A percentile compares a stretch with the other conserved stretches of the same genome.
These are phyloP conservation scores for Schizaphis graminum DNA, from an alignment of 2,888 invertebrate species.

Conservation along the genomic window DNA sequence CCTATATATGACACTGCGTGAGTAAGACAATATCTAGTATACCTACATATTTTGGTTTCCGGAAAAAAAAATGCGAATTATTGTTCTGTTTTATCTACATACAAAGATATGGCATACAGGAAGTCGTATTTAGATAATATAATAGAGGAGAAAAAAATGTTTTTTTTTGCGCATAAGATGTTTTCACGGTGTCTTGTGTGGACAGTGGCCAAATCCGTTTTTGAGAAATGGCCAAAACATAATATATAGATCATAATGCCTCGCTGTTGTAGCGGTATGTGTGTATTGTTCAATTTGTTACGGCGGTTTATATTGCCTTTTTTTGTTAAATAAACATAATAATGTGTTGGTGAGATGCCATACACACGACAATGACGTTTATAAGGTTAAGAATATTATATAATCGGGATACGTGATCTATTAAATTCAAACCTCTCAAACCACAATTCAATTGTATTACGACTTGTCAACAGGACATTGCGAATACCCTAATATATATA, in stretches of 20 bases:
- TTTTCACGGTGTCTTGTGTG: conserved; percentile 19
- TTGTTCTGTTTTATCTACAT: background rate
- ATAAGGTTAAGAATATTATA: conserved; percentile 13
- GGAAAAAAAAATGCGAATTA: background rate
- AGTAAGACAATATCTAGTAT: background rate
- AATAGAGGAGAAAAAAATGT: background rate
- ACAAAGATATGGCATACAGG: conserved; percentile 11
- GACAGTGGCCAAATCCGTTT: conserved; percentile 40
- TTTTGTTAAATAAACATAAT: background rate
- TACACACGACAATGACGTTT: background rate
- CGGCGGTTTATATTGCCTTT: conserved; percentile 49
- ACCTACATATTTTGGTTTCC: background rate
- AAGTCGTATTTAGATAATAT: conserved; percentile 2
- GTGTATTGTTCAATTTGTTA: conserved; percentile 49
- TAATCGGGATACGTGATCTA: conserved; percentile 24
- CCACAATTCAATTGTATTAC: conserved; percentile 39
- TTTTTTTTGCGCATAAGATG: background rate
- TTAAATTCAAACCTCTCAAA: background rate
- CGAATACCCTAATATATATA: background rate
- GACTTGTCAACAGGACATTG: conserved; percentile 47
- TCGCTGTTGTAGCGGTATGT: conserved; percentile 15
- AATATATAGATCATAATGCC: background rate
- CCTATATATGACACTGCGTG: background rate
- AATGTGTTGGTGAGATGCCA: background rate
- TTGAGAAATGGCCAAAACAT: conserved; percentile 20